These are phyloP conservation scores for Diorhabda elongata DNA, from an alignment of 1,140 invertebrate genomes.

Conservation along the genomic window DNA sequence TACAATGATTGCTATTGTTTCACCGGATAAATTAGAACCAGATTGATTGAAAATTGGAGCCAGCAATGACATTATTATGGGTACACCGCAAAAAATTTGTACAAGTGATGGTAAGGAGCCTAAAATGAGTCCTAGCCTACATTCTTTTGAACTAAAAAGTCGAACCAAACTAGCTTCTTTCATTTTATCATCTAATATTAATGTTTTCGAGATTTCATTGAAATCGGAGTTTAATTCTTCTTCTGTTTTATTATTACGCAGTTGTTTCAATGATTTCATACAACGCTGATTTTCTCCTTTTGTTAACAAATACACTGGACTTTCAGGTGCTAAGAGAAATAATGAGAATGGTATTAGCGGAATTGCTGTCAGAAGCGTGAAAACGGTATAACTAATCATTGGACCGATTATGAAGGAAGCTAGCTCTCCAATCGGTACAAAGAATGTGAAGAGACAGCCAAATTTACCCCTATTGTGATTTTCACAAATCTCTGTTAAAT, in stretches of 20 bases:
- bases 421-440: constrained; percentile 24
- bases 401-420: constrained; percentile 57
- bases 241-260: constrained; percentile 56
- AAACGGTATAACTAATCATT: constrained; percentile 54
- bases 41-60: constrained; percentile 6
- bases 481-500: constrained; percentile 52
- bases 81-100: constrained; percentile 75
- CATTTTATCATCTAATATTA: constrained; percentile 52
- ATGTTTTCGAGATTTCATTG: constrained; percentile 47
- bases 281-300: constrained; percentile 60
- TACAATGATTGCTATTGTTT: constrained; percentile 78
- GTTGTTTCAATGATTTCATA: constrained; percentile 56
- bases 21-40: constrained; percentile 38
- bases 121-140: constrained; percentile 64
- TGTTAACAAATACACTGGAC: constrained; percentile 66
- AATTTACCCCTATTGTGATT: constrained; percentile 34
- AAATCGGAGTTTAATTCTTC: constrained; percentile 60
- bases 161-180: constrained; percentile 49
- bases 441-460: constrained; percentile 62
- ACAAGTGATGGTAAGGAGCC: constrained; percentile 66
- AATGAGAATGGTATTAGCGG: constrained; percentile 62
- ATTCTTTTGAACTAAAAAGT: constrained; percentile 53
- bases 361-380: constrained; percentile 61
- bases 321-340: constrained; percentile 75
- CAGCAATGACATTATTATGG: constrained; percentile 5